Conservation (phyloP, 2,797 vertebrate species). For the Phaenicophaeus curvirostris region DNA sequence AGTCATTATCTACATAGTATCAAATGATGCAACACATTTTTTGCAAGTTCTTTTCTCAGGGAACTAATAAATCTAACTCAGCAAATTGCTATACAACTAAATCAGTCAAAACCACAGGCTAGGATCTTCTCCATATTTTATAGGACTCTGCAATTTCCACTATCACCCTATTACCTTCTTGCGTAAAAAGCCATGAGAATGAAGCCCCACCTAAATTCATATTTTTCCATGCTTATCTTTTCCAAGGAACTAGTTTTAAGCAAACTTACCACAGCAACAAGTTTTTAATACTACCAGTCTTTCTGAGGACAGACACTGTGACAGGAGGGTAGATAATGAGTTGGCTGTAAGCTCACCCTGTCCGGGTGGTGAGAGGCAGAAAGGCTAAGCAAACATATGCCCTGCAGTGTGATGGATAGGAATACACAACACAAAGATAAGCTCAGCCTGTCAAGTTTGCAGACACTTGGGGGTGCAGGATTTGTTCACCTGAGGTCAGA, state of each 20-base stretch:
- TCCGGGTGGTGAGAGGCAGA: neutral
- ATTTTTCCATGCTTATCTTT: neutral
- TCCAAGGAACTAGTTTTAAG: neutral
- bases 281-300: neutral
- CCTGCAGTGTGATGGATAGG: neutral
- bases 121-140: neutral
- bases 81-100: neutral
- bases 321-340: neutral
- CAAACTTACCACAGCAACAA: neutral
- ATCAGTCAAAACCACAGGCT: neutral
- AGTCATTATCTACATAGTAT: neutral
- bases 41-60: neutral
- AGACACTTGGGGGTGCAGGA: neutral
- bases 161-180: neutral
- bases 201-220: neutral
- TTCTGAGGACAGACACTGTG: neutral
- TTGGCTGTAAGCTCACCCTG: neutral
- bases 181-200: neutral
- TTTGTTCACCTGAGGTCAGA: neutral
- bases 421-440: neutral
- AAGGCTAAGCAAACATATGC: neutral
- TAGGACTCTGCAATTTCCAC: neutral
- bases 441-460: neutral
- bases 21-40: slow-evolving; percentile 17
- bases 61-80: neutral